phyloP scores from a whole-genome alignment of 2,113 vertebrate species.

The Protobothrops flavoviridis region DNA sequence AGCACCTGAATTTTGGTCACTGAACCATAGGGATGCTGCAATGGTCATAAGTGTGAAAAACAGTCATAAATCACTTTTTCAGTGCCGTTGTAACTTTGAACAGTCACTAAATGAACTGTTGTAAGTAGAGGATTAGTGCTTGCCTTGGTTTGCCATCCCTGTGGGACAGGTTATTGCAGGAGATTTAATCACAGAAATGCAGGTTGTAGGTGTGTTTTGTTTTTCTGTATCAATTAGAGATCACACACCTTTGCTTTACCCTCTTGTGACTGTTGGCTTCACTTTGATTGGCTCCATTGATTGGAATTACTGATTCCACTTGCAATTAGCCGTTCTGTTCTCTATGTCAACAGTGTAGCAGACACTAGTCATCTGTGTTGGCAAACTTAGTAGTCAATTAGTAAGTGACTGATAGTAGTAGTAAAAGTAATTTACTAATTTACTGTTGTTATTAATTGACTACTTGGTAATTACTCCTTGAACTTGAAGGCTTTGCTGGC shows the following conservation, averaged over 20 bases:
- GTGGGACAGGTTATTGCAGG: neutral
- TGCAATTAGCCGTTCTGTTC: neutral
- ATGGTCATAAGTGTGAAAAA: no score
- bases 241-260: neutral
- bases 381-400: neutral
- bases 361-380: neutral
- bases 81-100: no score
- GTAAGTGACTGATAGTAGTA: neutral
- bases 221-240: neutral
- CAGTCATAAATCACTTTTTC: no score
- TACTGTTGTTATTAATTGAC: neutral
- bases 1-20: no score
- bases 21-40: no score
- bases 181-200: neutral
- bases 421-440: neutral
- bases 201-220: neutral
- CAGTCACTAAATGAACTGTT: no score
- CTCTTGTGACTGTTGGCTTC: neutral
- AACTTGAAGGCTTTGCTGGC: neutral
- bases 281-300: neutral
- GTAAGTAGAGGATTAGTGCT: neutral
- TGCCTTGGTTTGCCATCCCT: neutral
- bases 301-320: neutral
- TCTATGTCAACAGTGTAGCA: neutral
- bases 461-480: neutral